Conservation (phyloP, 2,888 invertebrate genomes). For the Leucoptera coffeella region DNA sequence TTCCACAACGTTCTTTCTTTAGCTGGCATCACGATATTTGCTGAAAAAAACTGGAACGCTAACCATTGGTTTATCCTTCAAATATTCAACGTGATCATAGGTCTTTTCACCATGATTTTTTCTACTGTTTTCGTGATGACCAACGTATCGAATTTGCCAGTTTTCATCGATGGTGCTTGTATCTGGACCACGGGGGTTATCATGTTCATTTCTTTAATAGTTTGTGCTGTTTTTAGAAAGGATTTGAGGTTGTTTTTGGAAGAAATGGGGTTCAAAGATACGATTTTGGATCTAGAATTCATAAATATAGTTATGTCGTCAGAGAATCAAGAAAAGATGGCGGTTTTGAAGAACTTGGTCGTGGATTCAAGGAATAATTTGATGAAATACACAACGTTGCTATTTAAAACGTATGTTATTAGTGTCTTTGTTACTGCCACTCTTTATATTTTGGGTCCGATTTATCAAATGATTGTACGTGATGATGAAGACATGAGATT, state of each 20-base stretch:
- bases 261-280: constrained; percentile 25
- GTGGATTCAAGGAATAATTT: constrained; percentile 17
- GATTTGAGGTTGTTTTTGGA: constrained; percentile 20
- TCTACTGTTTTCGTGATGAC: constrained; percentile 21
- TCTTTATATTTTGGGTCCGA: constrained; percentile 24
- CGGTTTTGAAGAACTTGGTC: constrained; percentile 19
- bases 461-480: constrained; percentile 19
- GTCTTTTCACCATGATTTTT: constrained; percentile 20
- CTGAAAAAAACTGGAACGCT: constrained; percentile 18
- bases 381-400: constrained; percentile 15
- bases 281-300: constrained; percentile 22
- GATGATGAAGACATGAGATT: constrained; percentile 21
- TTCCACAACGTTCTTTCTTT: constrained; percentile 24
- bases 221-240: constrained; percentile 22
- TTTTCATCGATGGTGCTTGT: constrained; percentile 33
- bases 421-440: constrained; percentile 21
- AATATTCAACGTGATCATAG: constrained; percentile 21
- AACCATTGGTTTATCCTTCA: constrained; percentile 20
- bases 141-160: constrained; percentile 14
- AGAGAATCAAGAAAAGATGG: constrained; percentile 9
- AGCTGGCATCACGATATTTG: constrained; percentile 25
- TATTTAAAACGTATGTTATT: constrained; percentile 20
- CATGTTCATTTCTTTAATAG: constrained; percentile 24
- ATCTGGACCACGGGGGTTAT: constrained; percentile 36
- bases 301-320: constrained; percentile 13